Evolutionary conservation across 2,113 vertebrate species (phyloP).

Genomic region (Irena cyanogastra): DNA sequence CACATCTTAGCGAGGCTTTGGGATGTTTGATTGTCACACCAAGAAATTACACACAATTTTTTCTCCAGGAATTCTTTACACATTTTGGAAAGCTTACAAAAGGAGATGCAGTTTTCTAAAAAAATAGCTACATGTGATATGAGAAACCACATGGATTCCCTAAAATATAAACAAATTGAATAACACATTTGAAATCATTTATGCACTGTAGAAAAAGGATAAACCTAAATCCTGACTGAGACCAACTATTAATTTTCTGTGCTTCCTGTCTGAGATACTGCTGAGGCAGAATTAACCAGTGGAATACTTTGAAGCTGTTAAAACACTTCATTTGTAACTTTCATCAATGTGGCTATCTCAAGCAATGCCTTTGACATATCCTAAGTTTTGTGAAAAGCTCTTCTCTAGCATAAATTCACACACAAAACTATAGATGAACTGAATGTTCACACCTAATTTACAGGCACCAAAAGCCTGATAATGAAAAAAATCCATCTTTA

Average conservation of each 20-base stretch:
- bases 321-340: slow-evolving; percentile 7
- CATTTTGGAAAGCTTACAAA: neutral
- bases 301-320: neutral
- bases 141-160: neutral
- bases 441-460: neutral
- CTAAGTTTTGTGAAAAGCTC: neutral
- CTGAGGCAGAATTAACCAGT: neutral
- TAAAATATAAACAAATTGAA: neutral
- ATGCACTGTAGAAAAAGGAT: neutral
- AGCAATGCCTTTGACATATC: neutral
- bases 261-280: neutral
- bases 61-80: neutral
- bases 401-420: neutral
- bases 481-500: neutral
- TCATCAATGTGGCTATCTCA: neutral
- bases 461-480: neutral
- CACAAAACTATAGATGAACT: neutral
- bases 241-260: neutral
- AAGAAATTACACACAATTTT: neutral
- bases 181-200: neutral
- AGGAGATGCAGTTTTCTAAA: neutral
- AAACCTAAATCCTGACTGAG: neutral
- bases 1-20: neutral
- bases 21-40: neutral
- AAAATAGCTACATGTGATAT: neutral